phyloP scores from a whole-genome alignment of 2,888 invertebrate species.

The Psylliodes chrysocephalus region DNA sequence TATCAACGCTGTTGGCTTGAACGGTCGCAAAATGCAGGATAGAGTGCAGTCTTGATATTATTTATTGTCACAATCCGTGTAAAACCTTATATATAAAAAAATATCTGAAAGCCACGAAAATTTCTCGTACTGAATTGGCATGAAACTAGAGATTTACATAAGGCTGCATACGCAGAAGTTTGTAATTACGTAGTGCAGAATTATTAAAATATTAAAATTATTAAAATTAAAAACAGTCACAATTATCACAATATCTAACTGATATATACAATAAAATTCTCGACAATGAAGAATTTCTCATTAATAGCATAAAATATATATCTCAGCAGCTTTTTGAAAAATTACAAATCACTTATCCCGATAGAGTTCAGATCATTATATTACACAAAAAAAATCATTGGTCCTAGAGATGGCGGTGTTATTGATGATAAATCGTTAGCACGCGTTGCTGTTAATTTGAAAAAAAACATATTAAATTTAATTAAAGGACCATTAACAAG shows the following conservation, averaged over 20 bases:
- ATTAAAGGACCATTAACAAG: background rate
- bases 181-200: no score
- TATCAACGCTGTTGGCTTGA: background rate
- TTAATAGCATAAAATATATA: background rate
- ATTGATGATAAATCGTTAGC: background rate
- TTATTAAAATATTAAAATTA: slow-evolving; percentile 10
- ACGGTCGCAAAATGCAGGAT: background rate
- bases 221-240: slow-evolving; percentile 4
- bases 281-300: background rate
- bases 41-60: background rate
- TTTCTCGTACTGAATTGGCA: background rate
- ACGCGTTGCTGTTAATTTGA: slow-evolving; percentile 6
- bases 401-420: slow-evolving; percentile 5
- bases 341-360: background rate
- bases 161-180: background rate
- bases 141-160: background rate
- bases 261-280: background rate
- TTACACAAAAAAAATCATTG: slow-evolving; percentile 1
- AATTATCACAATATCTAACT: slow-evolving; percentile 5
- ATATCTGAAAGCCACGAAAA: background rate
- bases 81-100: background rate
- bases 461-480: slow-evolving; percentile 1
- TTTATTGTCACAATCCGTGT: background rate
- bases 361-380: background rate
- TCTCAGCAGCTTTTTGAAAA: background rate